Evolutionary conservation across 2,888 invertebrate genomes (phyloP).

Genomic region (Xestia c-nigrum): DNA sequence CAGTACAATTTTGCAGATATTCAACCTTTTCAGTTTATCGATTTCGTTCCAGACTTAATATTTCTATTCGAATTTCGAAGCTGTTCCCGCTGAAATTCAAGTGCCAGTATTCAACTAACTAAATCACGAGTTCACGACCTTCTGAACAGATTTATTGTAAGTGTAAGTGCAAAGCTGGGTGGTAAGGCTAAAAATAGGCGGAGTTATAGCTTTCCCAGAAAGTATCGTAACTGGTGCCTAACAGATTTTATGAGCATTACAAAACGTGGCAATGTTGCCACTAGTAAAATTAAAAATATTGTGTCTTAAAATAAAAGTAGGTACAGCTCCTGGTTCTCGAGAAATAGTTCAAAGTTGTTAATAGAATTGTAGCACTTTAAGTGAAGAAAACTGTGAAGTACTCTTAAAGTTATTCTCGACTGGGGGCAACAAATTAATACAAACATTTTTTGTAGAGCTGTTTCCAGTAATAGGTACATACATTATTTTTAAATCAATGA

Average conservation of each 20-base stretch:
- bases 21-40: background rate
- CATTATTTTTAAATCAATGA: background rate
- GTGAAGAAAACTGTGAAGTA: slow-evolving; percentile 4
- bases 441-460: background rate
- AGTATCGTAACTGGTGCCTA: slow-evolving; percentile 38
- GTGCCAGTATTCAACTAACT: slow-evolving; percentile 18
- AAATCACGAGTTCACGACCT: slow-evolving; percentile 32
- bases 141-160: slow-evolving; percentile 51
- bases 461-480: background rate
- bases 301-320: background rate
- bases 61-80: background rate
- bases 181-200: slow-evolving; percentile 36
- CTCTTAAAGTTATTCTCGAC: slow-evolving; percentile 12
- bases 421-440: background rate
- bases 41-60: background rate
- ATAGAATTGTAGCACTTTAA: slow-evolving; percentile 18
- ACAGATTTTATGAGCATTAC: slow-evolving; percentile 34
- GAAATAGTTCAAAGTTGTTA: slow-evolving; percentile 8
- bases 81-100: slow-evolving; percentile 12
- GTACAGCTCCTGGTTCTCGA: background rate
- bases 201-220: slow-evolving; percentile 23
- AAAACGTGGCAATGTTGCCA: slow-evolving; percentile 5
- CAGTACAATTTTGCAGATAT: background rate
- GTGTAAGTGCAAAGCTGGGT: slow-evolving; percentile 46
- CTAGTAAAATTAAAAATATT: slow-evolving; percentile 8